Evolutionary conservation across 2,888 invertebrate species (phyloP).

Genomic region (Mythimna pallens): DNA sequence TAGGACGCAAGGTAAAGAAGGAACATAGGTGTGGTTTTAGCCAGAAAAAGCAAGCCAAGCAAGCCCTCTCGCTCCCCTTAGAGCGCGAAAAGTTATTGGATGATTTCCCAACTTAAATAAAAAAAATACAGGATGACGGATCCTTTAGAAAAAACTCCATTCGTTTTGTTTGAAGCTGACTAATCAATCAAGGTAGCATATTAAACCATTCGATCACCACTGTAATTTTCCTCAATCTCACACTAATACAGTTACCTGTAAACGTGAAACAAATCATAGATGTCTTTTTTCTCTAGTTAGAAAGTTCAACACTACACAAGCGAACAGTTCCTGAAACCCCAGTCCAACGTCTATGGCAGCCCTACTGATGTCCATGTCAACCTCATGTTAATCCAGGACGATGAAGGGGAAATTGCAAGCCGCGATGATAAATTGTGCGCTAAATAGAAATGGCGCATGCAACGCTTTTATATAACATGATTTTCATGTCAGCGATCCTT

Average conservation of each 20-base stretch:
- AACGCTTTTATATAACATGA: conserved; percentile 68
- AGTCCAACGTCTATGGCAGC: conserved; percentile 4
- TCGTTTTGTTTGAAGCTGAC: not conserved
- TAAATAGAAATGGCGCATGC: conserved; percentile 72
- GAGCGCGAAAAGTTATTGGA: too few species aligned
- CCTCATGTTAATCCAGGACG: conserved; percentile 61
- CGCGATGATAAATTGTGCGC: conserved; percentile 67
- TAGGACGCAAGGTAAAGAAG: too few species aligned
- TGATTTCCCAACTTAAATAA: too few species aligned
- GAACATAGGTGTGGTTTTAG: too few species aligned
- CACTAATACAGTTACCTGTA: not conserved
- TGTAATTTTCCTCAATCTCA: not conserved
- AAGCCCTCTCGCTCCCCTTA: too few species aligned
- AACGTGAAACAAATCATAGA: not conserved
- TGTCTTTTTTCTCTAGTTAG: not conserved
- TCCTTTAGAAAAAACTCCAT: too few species aligned
- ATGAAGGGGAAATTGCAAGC: conserved; percentile 69
- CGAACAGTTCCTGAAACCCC: not conserved
- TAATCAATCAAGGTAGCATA: not conserved
- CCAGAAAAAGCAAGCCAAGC: too few species aligned
- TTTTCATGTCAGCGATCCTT: conserved; percentile 67
- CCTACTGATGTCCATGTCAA: conserved; percentile 39
- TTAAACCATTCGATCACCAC: not conserved
- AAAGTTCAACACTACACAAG: not conserved
- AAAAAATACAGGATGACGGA: too few species aligned